A percentile compares a stretch with the other conserved stretches of the same genome.
Conservation (phyloP, 2,888 invertebrate genomes). For the Chaetogeoica ovagalla region DNA sequence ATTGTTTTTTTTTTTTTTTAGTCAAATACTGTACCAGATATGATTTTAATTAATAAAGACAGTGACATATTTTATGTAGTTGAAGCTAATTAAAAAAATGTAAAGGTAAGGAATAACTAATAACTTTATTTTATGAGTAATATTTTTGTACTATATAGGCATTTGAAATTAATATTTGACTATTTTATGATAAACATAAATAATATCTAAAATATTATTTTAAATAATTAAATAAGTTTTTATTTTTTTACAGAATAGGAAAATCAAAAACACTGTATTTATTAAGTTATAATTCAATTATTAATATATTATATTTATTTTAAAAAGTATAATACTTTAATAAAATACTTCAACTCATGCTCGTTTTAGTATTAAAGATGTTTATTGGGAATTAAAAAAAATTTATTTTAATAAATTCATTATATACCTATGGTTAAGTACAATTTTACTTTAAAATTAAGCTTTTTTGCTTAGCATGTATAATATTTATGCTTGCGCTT, state of each 20-base stretch:
- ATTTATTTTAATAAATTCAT: background rate
- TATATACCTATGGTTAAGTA: conserved; percentile 1
- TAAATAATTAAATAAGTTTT: background rate
- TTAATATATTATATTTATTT: background rate
- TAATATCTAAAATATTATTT: conserved; percentile 5
- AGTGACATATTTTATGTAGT: background rate
- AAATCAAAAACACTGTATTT: conserved; percentile 1
- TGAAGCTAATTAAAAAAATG: conserved; percentile 9
- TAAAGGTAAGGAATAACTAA: background rate
- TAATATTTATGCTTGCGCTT: no score
- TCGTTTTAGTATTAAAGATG: background rate
- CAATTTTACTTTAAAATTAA: no score
- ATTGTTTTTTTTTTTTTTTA: background rate
- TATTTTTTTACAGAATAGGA: background rate
- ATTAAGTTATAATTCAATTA: background rate
- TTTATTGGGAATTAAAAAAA: background rate
- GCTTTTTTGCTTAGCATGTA: no score
- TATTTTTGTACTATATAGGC: background rate
- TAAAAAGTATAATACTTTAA: conserved; percentile 6
- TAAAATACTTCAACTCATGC: conserved; percentile 2
- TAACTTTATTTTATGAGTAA: background rate
- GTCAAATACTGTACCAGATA: conserved; percentile 2
- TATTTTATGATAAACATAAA: conserved; percentile 7
- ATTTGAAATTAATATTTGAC: conserved; percentile 11
- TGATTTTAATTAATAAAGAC: conserved; percentile 2